Base-by-base conservation (phyloP, 1,140 invertebrate species). In the Drosophila lacertosa region DNA sequence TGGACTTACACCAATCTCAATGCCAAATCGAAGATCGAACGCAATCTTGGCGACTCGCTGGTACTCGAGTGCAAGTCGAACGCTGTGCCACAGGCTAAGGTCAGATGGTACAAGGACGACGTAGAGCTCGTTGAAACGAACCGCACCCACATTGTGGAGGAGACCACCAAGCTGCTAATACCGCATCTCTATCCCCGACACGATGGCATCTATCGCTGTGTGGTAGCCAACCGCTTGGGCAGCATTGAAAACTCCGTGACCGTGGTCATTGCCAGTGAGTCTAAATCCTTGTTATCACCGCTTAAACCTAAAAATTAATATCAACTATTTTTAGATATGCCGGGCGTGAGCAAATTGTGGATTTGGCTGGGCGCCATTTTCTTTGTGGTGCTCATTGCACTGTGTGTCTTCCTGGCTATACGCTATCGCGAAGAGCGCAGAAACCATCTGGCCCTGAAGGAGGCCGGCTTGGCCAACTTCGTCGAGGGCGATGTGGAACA, bases 401-500 rank as follows among this genome's bases (percentile, higher is more conserved):
- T 94, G 2, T 92, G 93, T 0, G 91, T 92, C 10, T 94, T 93
- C 67, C 50, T 90, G 39, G 77, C 69, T 51, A 35, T 89, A 45
- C 72, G 79, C 39, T 79, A 90, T 76, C 89, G 88, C n/a, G 62
- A 94, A 92, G 92, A 91, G 77, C 91, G 79, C 6, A 76, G 78
- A 24, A 53, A 69, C 0, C 66, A 91, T 33, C 51, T 83, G 51
- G 83, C 82, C 4, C 37, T 96, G 13, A 93, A 94, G 50, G 92
- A 93, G 37, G 94, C 94, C 22, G 96, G 95, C 10, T 89, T 97
- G 32, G 92, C 93, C 64, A 94, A 97, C 71, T 97, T 97, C 77
- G 95, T 96, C 71, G 94, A 96, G 86, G 97, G 97, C 0, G 94
- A 95, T 6, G 90, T 95, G 5, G 95, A 95, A 50, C 95, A 95